A percentile compares a stretch with the other conserved stretches of the same genome.
These are phyloP conservation scores for Rhimphoctona megacephalus DNA, from an alignment of 2,888 invertebrate species.

Conservation along the genomic window DNA sequence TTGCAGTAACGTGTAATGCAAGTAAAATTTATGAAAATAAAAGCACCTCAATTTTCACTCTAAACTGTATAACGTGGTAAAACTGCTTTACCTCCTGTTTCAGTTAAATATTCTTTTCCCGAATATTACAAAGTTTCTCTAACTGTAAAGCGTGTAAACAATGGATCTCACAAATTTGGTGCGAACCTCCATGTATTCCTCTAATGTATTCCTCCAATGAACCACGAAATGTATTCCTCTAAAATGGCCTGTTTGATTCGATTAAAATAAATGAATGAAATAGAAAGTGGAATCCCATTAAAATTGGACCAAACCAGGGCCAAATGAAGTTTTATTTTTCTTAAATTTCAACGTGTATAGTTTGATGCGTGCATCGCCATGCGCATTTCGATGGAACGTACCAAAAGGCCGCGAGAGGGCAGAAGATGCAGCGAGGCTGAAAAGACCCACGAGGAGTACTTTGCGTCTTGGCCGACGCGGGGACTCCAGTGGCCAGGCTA, in stretches of 20 bases:
- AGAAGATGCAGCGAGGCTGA: constrained; percentile 6
- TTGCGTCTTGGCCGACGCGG: not conserved
- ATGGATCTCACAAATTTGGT: not conserved
- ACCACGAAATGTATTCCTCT: not conserved
- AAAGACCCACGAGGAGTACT: not conserved
- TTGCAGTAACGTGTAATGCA: not conserved
- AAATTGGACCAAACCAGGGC: not conserved
- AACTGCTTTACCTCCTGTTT: not conserved
- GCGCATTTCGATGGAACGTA: too few relatives aligned
- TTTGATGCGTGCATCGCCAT: not conserved
- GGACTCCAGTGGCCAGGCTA: too few relatives aligned
- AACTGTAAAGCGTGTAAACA: not conserved
- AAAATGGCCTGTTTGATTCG: not conserved
- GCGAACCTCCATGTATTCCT: too few relatives aligned
- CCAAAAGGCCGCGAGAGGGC: constrained; percentile 7
- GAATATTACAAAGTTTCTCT: not conserved
- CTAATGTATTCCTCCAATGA: too few relatives aligned
- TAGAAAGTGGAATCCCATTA: not conserved
- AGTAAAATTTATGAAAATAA: not conserved
- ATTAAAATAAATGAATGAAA: not conserved
- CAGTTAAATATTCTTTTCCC: not conserved
- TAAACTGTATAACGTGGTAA: not conserved
- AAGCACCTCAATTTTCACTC: not conserved
- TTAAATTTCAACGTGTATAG: not conserved
- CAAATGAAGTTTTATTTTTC: not conserved